These are phyloP conservation scores for Campoplex capitator DNA, from an alignment of 2,888 invertebrate genomes.

Conservation along the genomic window DNA sequence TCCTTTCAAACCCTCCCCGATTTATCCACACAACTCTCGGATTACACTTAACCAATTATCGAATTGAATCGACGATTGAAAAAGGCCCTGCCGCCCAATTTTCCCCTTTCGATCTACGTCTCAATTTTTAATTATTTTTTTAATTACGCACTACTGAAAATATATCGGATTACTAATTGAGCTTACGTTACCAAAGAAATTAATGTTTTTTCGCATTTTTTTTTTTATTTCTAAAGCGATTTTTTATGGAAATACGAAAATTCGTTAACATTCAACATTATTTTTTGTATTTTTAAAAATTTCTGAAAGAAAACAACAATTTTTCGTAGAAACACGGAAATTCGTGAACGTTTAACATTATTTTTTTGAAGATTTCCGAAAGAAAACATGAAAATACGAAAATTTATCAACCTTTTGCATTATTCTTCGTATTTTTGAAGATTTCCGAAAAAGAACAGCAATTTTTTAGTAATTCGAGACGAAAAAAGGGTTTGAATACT, in stretches of 20 bases:
- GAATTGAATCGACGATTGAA: slow-evolving; percentile 53
- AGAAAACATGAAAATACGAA: no score
- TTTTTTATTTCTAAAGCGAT: no score
- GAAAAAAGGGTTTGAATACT: no score
- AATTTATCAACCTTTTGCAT: no score
- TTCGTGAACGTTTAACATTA: no score
- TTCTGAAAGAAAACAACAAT: not conserved
- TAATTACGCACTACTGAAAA: not conserved
- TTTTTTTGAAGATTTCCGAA: no score
- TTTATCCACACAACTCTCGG: slow-evolving; percentile 23
- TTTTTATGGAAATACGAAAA: no score
- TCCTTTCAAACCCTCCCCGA: slow-evolving; percentile 23
- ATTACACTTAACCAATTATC: slow-evolving; percentile 63
- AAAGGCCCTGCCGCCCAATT: not conserved
- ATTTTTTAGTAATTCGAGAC: no score
- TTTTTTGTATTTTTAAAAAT: not conserved
- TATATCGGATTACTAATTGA: not conserved
- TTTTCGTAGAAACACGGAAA: no score
- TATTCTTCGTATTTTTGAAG: no score
- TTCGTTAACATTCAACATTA: no score
- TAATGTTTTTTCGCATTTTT: not conserved
- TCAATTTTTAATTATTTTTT: not conserved
- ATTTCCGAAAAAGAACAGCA: no score
- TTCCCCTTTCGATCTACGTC: not conserved
- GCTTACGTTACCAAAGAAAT: not conserved